Base-by-base conservation (phyloP, 2,888 invertebrate species). In the Dinocampus coccinellae region DNA sequence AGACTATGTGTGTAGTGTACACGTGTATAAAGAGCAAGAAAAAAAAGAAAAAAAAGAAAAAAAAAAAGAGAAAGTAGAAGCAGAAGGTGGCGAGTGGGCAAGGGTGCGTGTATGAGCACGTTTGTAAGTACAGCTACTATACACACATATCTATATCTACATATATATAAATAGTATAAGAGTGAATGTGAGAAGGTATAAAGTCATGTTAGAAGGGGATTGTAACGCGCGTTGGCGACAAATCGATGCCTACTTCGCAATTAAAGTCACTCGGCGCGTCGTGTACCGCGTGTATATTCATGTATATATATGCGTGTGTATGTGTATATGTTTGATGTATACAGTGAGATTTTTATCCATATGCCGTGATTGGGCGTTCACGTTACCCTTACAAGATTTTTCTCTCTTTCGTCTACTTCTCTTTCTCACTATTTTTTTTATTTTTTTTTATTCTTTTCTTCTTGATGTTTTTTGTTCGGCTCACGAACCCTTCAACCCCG, bases 211-310 rank as follows among this genome's bases (percentile, higher is more conserved):
- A 47, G 34, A 16, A 26, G 13, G 24, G 47, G 47, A 3, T n/a
- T n/a, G n/a, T 39, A 52, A 64, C 34, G 62, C 62, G 66, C 67
- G 52, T 26, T 73, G 77, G 81, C 79, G 81, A 83, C 84, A 83
- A 83, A 84, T 84, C 84, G 84, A 83, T 83, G 81, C 80, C 75
- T 80, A 77, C 75, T 75, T 74, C 76, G 79, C 83, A 84, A 83
- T 84, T 84, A 84, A 83, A 84, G 80, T 80, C 73, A 65, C 74
- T 73, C 60, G 70, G 57, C 60, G 33, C 26, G n/a, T 39, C 26
- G 60, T 42, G 65, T 57, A 57, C 26, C 26, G 60, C 42, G 65
- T 57, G 64, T 64, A 57, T 47, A 24, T 36, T 9, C 10, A 36
- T 36, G 10, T 36, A 10, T 36, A 36, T 36, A 47, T 9, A n/a